Conservation (phyloP, 2,797 vertebrate species). For the Sebastes itinus region DNA sequence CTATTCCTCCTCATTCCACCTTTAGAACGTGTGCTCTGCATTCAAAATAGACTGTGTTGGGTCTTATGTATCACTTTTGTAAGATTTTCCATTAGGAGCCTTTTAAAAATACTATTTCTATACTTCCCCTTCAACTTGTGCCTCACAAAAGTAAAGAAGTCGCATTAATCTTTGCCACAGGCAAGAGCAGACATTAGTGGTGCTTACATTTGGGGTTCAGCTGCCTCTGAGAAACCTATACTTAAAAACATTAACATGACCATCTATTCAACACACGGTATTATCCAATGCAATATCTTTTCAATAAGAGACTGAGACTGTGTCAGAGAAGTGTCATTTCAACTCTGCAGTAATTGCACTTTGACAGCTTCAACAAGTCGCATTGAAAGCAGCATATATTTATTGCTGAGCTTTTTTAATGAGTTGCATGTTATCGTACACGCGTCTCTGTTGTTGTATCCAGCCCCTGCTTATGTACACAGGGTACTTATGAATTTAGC, state of each 20-base stretch:
- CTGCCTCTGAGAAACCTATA: background rate
- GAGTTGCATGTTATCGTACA: background rate
- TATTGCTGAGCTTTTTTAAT: background rate
- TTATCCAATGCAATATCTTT: background rate
- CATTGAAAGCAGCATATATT: background rate
- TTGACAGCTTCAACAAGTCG: background rate
- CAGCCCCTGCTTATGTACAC: background rate
- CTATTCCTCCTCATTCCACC: conserved; percentile 59
- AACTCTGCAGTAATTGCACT: background rate
- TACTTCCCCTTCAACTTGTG: conserved; percentile 23
- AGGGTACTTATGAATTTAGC: background rate
- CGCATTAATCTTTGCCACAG: conserved; percentile 49
- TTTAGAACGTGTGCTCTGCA: conserved; percentile 40
- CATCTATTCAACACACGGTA: background rate
- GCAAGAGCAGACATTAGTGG: conserved; percentile 17
- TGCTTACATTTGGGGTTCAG: conserved; percentile 27
- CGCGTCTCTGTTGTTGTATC: background rate
- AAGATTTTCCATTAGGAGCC: conserved; percentile 51
- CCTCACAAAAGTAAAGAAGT: conserved; percentile 39
- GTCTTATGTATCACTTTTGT: conserved; percentile 7
- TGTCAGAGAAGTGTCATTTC: background rate
- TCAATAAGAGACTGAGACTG: background rate
- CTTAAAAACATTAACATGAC: conserved; percentile 9
- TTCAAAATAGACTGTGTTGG: conserved; percentile 34
- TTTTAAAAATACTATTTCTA: conserved; percentile 50